These are phyloP conservation scores for Zalophus californianus DNA, from an alignment of 2,797 vertebrate genomes.

Conservation along the genomic window DNA sequence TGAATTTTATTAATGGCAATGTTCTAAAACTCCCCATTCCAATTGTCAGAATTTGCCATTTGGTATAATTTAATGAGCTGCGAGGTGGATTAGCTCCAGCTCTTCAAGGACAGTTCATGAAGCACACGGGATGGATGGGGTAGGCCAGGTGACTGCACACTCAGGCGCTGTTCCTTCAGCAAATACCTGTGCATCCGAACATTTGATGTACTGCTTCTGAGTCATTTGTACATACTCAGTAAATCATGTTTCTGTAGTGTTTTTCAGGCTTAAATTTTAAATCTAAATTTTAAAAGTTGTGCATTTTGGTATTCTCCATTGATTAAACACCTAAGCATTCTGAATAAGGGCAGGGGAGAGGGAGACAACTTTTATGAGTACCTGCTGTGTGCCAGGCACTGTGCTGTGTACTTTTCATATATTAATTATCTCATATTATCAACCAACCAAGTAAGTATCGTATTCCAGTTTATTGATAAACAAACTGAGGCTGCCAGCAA, in stretches of 20 bases:
- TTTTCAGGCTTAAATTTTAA: background rate
- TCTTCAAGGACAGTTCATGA: background rate
- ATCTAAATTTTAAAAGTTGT: background rate
- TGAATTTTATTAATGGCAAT: background rate
- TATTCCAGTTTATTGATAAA: background rate
- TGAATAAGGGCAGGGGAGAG: background rate
- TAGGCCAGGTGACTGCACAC: no score
- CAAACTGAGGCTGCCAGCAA: background rate
- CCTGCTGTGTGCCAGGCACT: background rate
- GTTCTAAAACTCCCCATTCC: background rate
- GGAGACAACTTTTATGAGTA: background rate
- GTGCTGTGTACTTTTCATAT: background rate
- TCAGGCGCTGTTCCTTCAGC: background rate
- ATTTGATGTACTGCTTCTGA: no score
- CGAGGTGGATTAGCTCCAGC: background rate
- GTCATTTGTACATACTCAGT: background rate
- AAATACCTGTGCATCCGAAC: background rate
- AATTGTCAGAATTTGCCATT: background rate
- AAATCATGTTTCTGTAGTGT: background rate
- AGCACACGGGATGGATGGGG: background rate
- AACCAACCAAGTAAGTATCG: background rate
- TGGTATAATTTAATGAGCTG: background rate
- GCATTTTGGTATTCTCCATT: background rate
- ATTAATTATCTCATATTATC: background rate
- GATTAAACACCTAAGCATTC: background rate